These are phyloP conservation scores for Monarcha castaneiventris DNA, from an alignment of 2,113 vertebrate species.

Conservation along the genomic window DNA sequence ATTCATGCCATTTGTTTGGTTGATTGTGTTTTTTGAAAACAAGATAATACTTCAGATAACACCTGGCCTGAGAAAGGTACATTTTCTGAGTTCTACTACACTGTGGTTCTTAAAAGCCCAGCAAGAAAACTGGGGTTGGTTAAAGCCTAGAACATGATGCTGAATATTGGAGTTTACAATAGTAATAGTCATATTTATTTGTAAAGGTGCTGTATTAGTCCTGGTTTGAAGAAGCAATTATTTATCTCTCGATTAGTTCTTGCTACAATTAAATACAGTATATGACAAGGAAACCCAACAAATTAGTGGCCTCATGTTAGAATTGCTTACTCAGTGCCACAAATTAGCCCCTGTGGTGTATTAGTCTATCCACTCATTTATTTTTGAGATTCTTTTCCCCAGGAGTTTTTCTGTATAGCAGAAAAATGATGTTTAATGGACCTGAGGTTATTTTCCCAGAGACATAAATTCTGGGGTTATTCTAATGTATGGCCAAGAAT, in stretches of 20 bases:
- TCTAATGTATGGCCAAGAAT: neutral
- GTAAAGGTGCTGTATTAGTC: neutral
- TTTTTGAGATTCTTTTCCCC: slow-evolving; percentile 21
- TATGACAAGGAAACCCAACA: neutral
- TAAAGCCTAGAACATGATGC: neutral
- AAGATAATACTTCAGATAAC: neutral
- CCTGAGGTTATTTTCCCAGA: neutral
- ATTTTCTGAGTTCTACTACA: neutral
- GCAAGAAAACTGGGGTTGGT: neutral
- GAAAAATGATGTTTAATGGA: neutral
- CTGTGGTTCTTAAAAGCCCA: neutral
- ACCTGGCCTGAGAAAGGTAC: neutral
- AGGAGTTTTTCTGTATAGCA: neutral
- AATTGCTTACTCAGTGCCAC: neutral
- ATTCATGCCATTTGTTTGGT: neutral
- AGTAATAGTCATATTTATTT: neutral
- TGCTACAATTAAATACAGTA: neutral
- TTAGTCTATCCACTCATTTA: neutral
- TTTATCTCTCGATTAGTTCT: neutral
- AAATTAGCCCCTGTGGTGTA: neutral
- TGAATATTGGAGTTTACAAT: neutral
- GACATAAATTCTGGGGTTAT: neutral
- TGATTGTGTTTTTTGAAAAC: neutral
- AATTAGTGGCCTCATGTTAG: neutral
- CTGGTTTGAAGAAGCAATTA: neutral